Evolutionary conservation across 2,888 invertebrate genomes (phyloP), one percentile per base, ranked within the genome.

Genomic region (Stenichneumon culpator): DNA sequence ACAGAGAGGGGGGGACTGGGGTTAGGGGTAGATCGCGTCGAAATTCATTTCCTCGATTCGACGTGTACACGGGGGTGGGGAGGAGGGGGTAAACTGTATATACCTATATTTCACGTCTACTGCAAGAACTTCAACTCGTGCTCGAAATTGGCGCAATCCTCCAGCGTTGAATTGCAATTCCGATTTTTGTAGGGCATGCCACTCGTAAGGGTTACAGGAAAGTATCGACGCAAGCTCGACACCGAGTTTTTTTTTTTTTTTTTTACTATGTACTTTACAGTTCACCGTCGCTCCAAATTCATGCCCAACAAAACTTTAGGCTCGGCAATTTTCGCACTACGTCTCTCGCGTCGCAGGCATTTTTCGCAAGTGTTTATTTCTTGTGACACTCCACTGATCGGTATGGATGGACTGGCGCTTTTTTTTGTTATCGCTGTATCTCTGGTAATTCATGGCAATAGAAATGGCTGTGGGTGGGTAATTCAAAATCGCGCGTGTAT

Each of bases 1-100:
- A 70, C 69, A 22, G 57, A 80, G 65, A 75, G 1, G 14, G 4
- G 22, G 60, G 28, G 28, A 16, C 5, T 16, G 28, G 28, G 60
- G 28, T 14, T 28, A 16, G 28, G 60, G 25, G 39, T 39, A 39
- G 39, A 60, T 14, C 63, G 22, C 60, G 36, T 0, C 60, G 60
- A 79, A 79, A 83, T 75, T 75, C 75, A 57, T 80, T 83, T 69
- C 72, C 9, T 81, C 16, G 25, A 81, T 77, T 39, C 14, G 28
- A 32, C n/a, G 36, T n/a, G 19, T 60, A 19, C 22, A 60, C 57
- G 44, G 14, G 7, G 28, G 3, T 28, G 32, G 36, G 60, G 39
- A 9, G 11, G 39, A 11, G 39, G 39, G 39, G 39, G 22, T 22
- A 22, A 54, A 19, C 22, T n/a, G 54, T 11, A 52, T 16, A 16